Conservation (phyloP, 2,113 vertebrate species). For the Coreoperca whiteheadi region DNA sequence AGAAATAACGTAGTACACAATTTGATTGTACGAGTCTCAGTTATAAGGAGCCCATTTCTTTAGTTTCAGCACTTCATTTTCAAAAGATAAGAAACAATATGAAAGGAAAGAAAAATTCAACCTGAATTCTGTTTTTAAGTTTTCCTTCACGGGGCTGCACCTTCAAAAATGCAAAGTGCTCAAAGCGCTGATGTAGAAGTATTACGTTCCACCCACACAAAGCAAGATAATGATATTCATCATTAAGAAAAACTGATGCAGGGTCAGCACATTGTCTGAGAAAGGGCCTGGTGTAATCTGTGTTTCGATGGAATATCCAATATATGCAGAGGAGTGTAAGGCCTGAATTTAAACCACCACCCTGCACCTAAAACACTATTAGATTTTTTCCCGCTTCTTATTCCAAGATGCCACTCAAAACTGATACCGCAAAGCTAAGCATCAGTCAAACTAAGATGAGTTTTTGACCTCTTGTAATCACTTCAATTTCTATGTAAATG, state of each 20-base stretch:
- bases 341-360: conserved; percentile 30
- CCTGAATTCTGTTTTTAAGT: neutral
- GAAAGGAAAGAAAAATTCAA: neutral
- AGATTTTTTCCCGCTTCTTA: neutral
- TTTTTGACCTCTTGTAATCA: conserved; percentile 25
- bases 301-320: conserved; percentile 35
- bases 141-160: neutral
- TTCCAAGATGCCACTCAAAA: conserved; percentile 5
- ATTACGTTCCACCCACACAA: conserved; percentile 22
- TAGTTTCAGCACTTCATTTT: neutral
- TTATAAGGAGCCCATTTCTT: neutral
- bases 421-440: conserved; percentile 22
- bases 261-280: conserved; percentile 37
- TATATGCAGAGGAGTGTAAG: conserved; percentile 4
- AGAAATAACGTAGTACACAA: neutral
- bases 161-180: conserved; percentile 19
- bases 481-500: conserved; percentile 48
- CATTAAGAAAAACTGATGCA: conserved; percentile 21
- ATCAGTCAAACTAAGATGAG: conserved; percentile 30
- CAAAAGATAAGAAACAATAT: neutral
- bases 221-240: conserved; percentile 46
- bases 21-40: neutral
- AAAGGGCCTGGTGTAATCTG: conserved; percentile 14
- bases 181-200: conserved; percentile 12
- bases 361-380: neutral